These are phyloP conservation scores for Distichodus sexfasciatus DNA, from an alignment of 2,797 vertebrate species.

Conservation along the genomic window DNA sequence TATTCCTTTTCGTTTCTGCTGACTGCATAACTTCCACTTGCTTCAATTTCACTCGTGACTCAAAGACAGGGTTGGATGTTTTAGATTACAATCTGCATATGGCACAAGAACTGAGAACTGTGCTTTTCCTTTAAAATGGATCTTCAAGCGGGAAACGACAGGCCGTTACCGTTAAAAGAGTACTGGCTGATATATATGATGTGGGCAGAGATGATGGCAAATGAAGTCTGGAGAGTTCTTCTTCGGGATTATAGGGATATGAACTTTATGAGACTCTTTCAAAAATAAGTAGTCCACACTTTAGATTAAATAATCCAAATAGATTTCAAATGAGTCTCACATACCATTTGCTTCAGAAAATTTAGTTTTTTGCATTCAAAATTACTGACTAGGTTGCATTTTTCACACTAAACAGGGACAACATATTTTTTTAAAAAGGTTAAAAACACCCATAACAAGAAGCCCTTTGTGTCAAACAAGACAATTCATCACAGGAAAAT, in stretches of 20 bases:
- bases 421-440: too few species aligned
- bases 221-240: slow-evolving; percentile 17
- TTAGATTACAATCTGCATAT: slow-evolving; percentile 41
- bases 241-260: slow-evolving; percentile 44
- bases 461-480: not conserved
- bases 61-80: not conserved
- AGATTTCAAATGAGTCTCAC: too few species aligned
- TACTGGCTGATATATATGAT: slow-evolving; percentile 35
- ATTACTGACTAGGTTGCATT: not conserved
- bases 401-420: not conserved
- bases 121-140: not conserved
- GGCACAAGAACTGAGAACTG: slow-evolving; percentile 22
- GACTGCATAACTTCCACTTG: slow-evolving; percentile 16
- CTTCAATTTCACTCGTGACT: slow-evolving; percentile 19
- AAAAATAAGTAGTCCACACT: slow-evolving; percentile 65
- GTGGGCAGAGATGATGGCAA: slow-evolving; percentile 20
- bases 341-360: not conserved
- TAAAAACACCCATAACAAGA: not conserved
- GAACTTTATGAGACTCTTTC: slow-evolving; percentile 59
- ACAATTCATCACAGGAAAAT: not conserved
- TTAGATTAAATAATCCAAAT: slow-evolving; percentile 60
- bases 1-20: slow-evolving; percentile 53
- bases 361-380: not conserved
- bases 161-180: slow-evolving; percentile 14
- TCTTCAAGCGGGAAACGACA: not conserved